phyloP scores from a whole-genome alignment of 2,888 invertebrate species.

The Strigamia transsilvanica region DNA sequence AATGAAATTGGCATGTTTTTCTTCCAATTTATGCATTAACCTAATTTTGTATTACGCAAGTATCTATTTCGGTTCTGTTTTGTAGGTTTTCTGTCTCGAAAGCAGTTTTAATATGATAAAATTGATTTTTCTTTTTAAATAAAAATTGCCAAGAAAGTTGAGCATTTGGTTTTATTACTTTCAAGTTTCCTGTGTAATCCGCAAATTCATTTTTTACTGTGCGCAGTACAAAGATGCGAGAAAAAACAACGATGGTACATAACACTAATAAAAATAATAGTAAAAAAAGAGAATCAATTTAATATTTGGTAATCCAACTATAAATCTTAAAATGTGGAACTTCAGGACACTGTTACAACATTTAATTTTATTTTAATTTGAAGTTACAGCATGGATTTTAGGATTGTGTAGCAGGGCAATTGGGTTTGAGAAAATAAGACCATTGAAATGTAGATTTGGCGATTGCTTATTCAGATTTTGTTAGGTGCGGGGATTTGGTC shows the following conservation, averaged over 20 bases:
- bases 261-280: background rate
- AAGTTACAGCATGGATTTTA: too few relatives aligned
- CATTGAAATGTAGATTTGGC: background rate
- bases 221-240: background rate
- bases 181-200: background rate
- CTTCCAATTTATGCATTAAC: background rate
- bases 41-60: background rate
- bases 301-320: too few relatives aligned
- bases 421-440: background rate
- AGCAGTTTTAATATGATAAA: background rate
- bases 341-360: too few relatives aligned
- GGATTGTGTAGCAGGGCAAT: background rate
- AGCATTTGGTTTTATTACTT: background rate
- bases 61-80: background rate
- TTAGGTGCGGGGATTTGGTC: slow-evolving; percentile 1
- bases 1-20: background rate
- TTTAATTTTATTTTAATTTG: too few relatives aligned
- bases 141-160: background rate
- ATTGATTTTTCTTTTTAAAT: background rate
- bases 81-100: background rate
- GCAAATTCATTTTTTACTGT: background rate
- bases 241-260: background rate
- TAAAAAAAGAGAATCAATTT: background rate
- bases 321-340: too few relatives aligned
- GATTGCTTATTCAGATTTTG: slow-evolving; percentile 20